Evolutionary conservation across 2,797 vertebrate genomes (phyloP), one percentile per base, ranked within the genome.

Genomic region (Epinephelus awoara): DNA sequence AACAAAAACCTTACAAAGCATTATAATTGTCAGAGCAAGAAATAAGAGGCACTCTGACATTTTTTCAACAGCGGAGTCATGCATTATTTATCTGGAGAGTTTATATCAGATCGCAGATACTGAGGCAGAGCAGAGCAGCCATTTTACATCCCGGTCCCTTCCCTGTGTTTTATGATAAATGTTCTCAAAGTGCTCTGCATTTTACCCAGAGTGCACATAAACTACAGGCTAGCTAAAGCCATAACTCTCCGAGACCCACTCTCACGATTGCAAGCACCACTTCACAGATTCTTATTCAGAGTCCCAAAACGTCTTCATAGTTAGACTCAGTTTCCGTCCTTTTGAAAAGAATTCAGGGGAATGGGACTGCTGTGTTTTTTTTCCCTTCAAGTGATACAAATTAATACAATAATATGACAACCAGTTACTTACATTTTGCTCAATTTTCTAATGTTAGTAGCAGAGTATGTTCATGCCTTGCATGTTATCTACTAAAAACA

Each of bases 171-270:
- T 93, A 94, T 94, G 94, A 94, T 94, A 93, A 94, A 94, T 93
- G 92, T 92, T 91, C 91, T 93, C 88, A 93, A 94, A 94, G 92
- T 93, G 92, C 92, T 93, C 89, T 90, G 89, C 90, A 92, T 93
- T 93, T 93, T 93, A 93, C 92, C 90, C 92, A 91, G 91, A 93
- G 92, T 93, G 91, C 92, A 92, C 94, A 94, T 94, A 93, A 94
- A 94, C 89, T 88, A 94, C 79, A 58, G 79, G 82, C 87, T 86
- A 86, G 89, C 91, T 91, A 76, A 90, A 91, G 90, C 88, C 89
- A 93, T 94, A 93, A 93, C 88, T 94, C 93, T 91, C 84, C 46
- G 15, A 63, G 85, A 82, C 84, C 91, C 91, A 91, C 90, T 92
- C 88, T 90, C 81, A 84, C 79, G n/a, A 89, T 89, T 91, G 81